Percentiles rank a stretch among this genome's conserved stretches.
Evolutionary conservation across 2,888 invertebrate genomes (phyloP).

Genomic region (Mythimna impura): DNA sequence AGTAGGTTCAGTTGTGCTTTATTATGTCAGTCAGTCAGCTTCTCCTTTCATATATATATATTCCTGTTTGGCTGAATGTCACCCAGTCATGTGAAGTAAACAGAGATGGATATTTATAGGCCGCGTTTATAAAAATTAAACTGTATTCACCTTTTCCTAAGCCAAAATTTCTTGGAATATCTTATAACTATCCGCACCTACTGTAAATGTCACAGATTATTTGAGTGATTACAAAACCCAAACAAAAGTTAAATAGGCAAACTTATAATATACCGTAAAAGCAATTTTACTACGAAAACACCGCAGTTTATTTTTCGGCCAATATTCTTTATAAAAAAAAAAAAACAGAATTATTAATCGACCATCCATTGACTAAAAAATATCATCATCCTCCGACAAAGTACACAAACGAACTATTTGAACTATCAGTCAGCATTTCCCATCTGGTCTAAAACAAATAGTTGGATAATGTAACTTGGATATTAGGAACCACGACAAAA

Average conservation of each 20-base stretch:
- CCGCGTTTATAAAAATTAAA: neutral
- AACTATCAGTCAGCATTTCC: constrained; percentile 7
- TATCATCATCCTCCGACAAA: neutral
- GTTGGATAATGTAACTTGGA: constrained; percentile 14
- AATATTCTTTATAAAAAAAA: neutral
- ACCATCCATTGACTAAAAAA: neutral
- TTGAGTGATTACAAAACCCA: neutral
- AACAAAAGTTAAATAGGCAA: neutral
- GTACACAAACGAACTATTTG: constrained; percentile 7
- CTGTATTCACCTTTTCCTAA: neutral
- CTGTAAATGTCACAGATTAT: neutral
- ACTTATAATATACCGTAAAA: neutral
- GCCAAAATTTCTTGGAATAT: neutral
- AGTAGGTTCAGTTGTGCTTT: too few species aligned
- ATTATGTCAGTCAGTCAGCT: too few species aligned
- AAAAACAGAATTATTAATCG: neutral
- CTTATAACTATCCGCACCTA: neutral
- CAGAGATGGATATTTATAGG: neutral
- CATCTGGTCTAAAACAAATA: constrained; percentile 11
- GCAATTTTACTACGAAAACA: neutral
- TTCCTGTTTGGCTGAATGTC: too few species aligned
- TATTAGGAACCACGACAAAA: constrained; percentile 18
- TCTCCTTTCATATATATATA: too few species aligned
- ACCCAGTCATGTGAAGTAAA: too few species aligned
- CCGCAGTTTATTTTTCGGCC: neutral